Evolutionary conservation across 2,797 vertebrate genomes (phyloP), one percentile per base, ranked within the genome.

Genomic region (Sebastes baramenuke): DNA sequence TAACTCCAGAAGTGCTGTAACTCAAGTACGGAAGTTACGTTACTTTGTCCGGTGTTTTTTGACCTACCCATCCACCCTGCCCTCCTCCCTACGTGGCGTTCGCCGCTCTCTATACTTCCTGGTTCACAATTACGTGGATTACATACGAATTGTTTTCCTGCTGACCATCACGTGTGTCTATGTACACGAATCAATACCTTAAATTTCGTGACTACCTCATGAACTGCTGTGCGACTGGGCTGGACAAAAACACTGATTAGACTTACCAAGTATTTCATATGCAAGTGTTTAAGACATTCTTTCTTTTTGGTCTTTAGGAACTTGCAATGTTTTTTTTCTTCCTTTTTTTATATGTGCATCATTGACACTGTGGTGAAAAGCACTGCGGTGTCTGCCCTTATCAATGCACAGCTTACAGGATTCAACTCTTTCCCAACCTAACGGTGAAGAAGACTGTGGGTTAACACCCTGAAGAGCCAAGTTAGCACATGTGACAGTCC

Each of bases 381-480:
- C 93, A 94, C 94, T 93, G 90, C 72, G 91, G 93, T 94, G 92
- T 92, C 91, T 93, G 93, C 90, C 94, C 88, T 95, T 93, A 75
- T 92, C 90, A 68, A 90, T 79, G 82, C 92, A 91, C 91, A 87
- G 85, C 84, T 83, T 86, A 85, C 76, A 84, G 85, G 88, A 87
- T 80, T 75, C 60, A 72, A 85, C 76, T 61, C 81, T 85, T 67
- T 74, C 34, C 75, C 46, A 68, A 79, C 59, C 36, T 61, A 69
- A 84, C 11, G 79, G 49, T 70, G 70, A 81, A 71, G 58, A 79
- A 29, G 76, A 80, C 82, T 56, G 58, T 8, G 38, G 82, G 79
- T 84, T 67, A 71, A 83, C 75, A 29, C 79, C 71, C 62, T 11
- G 27, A 72, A 59, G 74, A 79, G 85, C 75, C 56, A 74, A 70